Conservation (phyloP, 2,888 invertebrate genomes). For the Drosophila siamana region DNA sequence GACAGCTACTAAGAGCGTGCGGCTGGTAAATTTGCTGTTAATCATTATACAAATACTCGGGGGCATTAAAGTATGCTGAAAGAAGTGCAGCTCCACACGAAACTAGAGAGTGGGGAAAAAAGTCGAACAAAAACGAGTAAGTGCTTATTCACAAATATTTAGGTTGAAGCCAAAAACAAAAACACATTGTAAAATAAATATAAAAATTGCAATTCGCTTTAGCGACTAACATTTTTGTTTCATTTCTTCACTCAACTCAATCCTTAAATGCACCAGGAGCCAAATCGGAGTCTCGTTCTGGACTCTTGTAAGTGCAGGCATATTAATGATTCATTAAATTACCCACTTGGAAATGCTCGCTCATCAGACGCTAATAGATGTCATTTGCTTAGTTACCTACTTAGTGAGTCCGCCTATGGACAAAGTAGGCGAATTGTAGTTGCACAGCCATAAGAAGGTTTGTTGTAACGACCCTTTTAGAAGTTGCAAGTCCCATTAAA, state of each 20-base stretch:
- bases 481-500: slow-evolving; percentile 43
- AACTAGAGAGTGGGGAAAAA: neutral
- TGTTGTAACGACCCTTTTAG: slow-evolving; percentile 45
- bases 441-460: slow-evolving; percentile 7
- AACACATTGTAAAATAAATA: neutral
- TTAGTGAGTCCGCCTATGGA: slow-evolving; percentile 25
- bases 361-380: slow-evolving; percentile 36
- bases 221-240: no score
- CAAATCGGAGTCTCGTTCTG: neutral
- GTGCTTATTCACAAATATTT: no score
- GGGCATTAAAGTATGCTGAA: slow-evolving; percentile 18
- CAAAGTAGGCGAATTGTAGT: slow-evolving; percentile 21
- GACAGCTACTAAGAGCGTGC: slow-evolving; percentile 54
- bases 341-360: slow-evolving; percentile 23
- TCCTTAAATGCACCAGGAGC: neutral
- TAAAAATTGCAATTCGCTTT: no score
- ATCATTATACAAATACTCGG: slow-evolving; percentile 54
- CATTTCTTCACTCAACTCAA: neutral
- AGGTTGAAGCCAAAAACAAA: no score
- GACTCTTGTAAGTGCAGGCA: slow-evolving; percentile 1
- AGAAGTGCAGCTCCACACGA: neutral
- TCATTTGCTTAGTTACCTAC: slow-evolving; percentile 46
- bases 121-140: no score
- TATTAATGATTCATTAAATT: slow-evolving; percentile 38
- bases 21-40: slow-evolving; percentile 60